Percentiles rank a stretch among this genome's conserved stretches.
These are phyloP conservation scores for Caranx ignobilis DNA, from an alignment of 2,113 vertebrate species.

Conservation along the genomic window DNA sequence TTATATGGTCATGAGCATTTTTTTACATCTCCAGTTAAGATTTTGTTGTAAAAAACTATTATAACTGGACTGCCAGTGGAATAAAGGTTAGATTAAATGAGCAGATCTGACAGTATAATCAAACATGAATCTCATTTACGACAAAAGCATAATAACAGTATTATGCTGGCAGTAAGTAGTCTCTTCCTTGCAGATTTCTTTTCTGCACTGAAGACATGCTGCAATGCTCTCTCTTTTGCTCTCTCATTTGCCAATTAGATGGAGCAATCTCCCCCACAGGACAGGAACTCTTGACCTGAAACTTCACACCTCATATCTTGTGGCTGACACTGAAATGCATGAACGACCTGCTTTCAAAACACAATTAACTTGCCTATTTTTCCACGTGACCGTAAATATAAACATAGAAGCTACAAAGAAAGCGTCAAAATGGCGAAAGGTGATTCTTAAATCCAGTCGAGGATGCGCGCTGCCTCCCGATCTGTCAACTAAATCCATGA, in stretches of 20 bases:
- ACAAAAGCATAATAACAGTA: not conserved
- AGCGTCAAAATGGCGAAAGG: not conserved
- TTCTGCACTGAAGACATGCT: constrained; percentile 21
- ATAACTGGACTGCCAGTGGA: not conserved
- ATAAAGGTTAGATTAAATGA: not conserved
- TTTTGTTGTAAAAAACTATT: not conserved
- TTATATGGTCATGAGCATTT: not conserved
- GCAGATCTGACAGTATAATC: not conserved
- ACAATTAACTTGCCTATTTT: not conserved
- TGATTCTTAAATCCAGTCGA: not conserved
- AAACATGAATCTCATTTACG: not conserved
- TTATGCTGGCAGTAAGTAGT: not conserved
- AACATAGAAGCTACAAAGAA: not conserved
- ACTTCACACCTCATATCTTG: not conserved
- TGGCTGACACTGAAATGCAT: not conserved
- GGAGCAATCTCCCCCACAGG: constrained; percentile 30
- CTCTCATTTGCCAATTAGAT: constrained; percentile 14
- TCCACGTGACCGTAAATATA: not conserved
- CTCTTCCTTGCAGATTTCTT: not conserved
- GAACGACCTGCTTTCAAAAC: not conserved
- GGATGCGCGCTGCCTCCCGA: constrained; percentile 1
- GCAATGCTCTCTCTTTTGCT: constrained; percentile 11
- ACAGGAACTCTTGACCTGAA: constrained; percentile 27
- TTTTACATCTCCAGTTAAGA: not conserved
- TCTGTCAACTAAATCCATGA: constrained; percentile 61